Conservation (phyloP, 2,797 vertebrate species). For the Channa striata region DNA sequence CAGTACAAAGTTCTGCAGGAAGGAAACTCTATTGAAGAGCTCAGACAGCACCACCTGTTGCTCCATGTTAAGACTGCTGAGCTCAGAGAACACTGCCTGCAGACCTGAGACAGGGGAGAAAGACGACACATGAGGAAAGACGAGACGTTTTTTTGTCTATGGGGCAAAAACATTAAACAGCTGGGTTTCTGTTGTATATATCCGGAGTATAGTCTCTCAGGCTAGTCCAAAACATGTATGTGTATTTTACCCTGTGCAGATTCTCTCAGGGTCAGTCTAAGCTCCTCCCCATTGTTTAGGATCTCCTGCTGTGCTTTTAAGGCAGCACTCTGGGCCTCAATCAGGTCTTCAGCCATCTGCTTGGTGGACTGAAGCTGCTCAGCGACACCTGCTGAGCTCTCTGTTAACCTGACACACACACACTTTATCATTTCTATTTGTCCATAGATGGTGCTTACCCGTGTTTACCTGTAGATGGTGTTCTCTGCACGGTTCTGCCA, state of each 20-base stretch:
- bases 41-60: conserved; percentile 86
- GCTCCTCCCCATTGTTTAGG: conserved; percentile 83
- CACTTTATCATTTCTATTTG: background rate
- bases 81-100: conserved; percentile 79
- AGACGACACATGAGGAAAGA: no score
- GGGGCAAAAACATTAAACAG: background rate
- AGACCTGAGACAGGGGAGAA: conserved; percentile 72
- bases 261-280: conserved; percentile 80
- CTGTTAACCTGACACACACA: conserved; percentile 75
- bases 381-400: conserved; percentile 84
- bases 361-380: conserved; percentile 83
- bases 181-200: background rate
- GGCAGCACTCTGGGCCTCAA: conserved; percentile 78
- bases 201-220: background rate
- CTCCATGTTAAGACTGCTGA: conserved; percentile 79
- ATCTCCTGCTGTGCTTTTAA: conserved; percentile 84
- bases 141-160: no score
- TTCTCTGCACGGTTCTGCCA: conserved; percentile 84
- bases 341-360: conserved; percentile 79
- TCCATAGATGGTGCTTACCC: background rate
- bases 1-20: conserved; percentile 87
- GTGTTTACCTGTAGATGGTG: conserved; percentile 79
- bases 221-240: no score
- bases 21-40: conserved; percentile 85
- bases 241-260: conserved; percentile 79